phyloP scores from a whole-genome alignment of 2,888 invertebrate genomes.

The Melangyna quadrimaculata region DNA sequence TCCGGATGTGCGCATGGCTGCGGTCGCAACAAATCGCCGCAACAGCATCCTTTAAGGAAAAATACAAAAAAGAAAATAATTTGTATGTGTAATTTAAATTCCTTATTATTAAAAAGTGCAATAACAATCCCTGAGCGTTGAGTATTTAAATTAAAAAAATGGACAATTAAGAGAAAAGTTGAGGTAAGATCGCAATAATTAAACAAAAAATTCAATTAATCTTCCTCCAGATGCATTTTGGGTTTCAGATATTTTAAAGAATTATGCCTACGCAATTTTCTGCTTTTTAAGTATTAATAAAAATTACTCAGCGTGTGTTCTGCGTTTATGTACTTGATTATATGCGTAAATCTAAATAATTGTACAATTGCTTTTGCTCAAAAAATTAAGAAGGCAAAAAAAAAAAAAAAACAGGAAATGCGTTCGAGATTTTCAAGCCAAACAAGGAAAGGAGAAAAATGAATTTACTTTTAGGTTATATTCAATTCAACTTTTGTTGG shows the following conservation, averaged over 20 bases:
- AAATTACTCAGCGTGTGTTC: neutral
- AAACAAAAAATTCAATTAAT: neutral
- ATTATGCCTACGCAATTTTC: neutral
- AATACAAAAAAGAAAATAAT: neutral
- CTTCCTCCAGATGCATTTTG: neutral
- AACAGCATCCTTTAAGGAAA: slow-evolving; percentile 53
- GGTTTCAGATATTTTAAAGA: neutral
- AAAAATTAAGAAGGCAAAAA: neutral
- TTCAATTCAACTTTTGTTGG: neutral
- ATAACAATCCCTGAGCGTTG: slow-evolving; percentile 10
- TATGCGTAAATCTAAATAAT: neutral
- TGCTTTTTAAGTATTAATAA: neutral
- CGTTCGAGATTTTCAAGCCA: neutral
- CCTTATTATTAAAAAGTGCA: slow-evolving; percentile 25
- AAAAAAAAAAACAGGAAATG: neutral
- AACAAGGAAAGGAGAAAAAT: neutral
- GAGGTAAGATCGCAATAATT: neutral
- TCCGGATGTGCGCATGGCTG: slow-evolving; percentile 62
- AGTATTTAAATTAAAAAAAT: neutral
- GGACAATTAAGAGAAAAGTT: neutral
- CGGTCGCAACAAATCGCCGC: slow-evolving; percentile 68
- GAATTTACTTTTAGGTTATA: neutral
- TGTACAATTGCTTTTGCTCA: neutral
- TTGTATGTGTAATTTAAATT: slow-evolving; percentile 21
- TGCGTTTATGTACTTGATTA: neutral